Conservation (phyloP, 2,888 invertebrate genomes). For the Phyllotreta striolata region DNA sequence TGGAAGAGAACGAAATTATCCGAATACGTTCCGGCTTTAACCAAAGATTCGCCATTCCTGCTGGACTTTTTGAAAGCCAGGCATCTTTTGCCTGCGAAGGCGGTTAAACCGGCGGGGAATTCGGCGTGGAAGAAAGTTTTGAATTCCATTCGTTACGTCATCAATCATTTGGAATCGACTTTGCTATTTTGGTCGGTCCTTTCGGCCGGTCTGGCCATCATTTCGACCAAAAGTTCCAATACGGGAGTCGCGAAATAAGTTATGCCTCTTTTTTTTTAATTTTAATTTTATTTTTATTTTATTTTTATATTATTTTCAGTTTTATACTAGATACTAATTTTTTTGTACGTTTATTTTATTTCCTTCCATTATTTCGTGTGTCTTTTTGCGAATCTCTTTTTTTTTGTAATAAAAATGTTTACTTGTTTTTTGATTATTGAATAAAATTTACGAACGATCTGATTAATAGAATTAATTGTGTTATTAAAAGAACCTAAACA, state of each 20-base stretch:
- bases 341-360: no score
- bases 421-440: no score
- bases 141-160: constrained; percentile 62
- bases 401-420: no score
- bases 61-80: constrained; percentile 67
- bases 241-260: constrained; percentile 12
- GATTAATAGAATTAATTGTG: no score
- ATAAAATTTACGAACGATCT: no score
- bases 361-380: no score
- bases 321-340: no score
- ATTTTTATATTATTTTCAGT: neutral
- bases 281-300: constrained; percentile 4
- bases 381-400: no score
- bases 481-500: no score
- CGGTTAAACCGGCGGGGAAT: constrained; percentile 54
- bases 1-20: constrained; percentile 67
- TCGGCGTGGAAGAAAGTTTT: constrained; percentile 61
- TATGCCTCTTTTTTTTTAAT: constrained; percentile 9
- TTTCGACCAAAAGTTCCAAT: constrained; percentile 43
- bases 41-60: constrained; percentile 66
- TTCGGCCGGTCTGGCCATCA: constrained; percentile 66
- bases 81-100: constrained; percentile 62
- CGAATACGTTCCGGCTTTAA: constrained; percentile 69
- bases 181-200: constrained; percentile 66
- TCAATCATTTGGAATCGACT: constrained; percentile 64